Evolutionary conservation across 1,140 invertebrate species (phyloP).

Genomic region (Ruditapes philippinarum): DNA sequence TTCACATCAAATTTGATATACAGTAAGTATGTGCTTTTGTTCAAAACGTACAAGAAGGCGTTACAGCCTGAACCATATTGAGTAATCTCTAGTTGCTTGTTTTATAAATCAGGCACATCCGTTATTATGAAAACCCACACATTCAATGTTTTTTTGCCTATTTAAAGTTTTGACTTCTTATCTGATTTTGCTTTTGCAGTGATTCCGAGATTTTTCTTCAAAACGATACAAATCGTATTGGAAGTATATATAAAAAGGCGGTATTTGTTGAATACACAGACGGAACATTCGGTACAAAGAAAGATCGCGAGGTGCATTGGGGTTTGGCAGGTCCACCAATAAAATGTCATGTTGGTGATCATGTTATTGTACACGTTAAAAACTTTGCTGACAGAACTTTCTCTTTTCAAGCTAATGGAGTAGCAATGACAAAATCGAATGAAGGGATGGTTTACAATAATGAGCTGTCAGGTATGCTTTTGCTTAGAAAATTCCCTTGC

Average conservation of each 20-base stretch:
- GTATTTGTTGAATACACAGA: constrained; percentile 77
- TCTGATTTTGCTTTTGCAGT: neutral
- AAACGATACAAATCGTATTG: constrained; percentile 69
- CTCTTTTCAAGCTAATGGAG: constrained; percentile 77
- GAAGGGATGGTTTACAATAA: constrained; percentile 75
- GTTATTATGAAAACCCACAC: too few species aligned
- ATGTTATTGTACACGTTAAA: constrained; percentile 74
- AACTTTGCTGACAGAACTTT: constrained; percentile 76
- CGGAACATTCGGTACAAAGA: constrained; percentile 50
- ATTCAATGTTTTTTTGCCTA: too few species aligned
- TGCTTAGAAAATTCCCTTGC: too few species aligned
- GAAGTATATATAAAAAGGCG: constrained; percentile 79
- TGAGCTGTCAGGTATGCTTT: neutral
- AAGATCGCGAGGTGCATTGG: constrained; percentile 68
- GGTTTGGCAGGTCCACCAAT: constrained; percentile 81
- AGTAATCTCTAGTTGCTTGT: too few species aligned
- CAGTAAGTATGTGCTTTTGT: too few species aligned
- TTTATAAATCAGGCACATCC: too few species aligned
- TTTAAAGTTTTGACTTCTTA: too few species aligned
- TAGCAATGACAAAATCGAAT: constrained; percentile 65
- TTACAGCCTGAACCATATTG: too few species aligned
- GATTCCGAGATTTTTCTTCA: neutral
- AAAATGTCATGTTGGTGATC: constrained; percentile 77
- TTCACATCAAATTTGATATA: too few species aligned
- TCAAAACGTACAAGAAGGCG: too few species aligned